A percentile compares a stretch with the other conserved stretches of the same genome.
Conservation (phyloP, 1,140 invertebrate species). For the Mycetomoellerius zeteki region DNA sequence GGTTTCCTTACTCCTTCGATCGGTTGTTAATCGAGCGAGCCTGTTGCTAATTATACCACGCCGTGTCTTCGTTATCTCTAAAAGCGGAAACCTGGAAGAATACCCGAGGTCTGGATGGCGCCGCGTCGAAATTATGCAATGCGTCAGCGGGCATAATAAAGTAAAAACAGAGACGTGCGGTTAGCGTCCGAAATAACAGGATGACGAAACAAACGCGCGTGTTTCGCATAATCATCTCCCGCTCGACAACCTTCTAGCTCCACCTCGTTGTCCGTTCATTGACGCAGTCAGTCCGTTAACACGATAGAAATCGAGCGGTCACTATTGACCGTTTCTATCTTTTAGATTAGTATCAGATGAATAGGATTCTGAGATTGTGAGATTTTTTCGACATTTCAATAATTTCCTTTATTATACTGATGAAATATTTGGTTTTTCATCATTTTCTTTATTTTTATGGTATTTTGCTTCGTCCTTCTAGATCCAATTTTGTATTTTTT, state of each 20-base stretch:
- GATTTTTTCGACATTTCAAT: too few species aligned
- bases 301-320: too few species aligned
- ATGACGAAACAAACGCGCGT: conserved; percentile 16
- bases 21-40: background rate
- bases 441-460: too few species aligned
- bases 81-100: conserved; percentile 33
- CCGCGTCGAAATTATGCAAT: conserved; percentile 17
- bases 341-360: too few species aligned
- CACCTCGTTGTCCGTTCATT: conserved; percentile 5
- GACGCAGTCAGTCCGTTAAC: background rate
- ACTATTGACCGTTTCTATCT: too few species aligned
- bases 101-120: background rate
- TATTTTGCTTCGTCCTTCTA: too few species aligned
- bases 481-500: too few species aligned
- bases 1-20: too few species aligned
- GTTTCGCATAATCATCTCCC: background rate
- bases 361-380: too few species aligned
- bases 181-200: conserved; percentile 6
- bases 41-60: background rate
- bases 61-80: background rate
- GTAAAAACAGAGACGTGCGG: background rate
- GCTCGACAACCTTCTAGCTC: background rate
- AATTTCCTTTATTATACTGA: too few species aligned
- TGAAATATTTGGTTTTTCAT: too few species aligned
- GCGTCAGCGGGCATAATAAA: background rate